phyloP scores from a whole-genome alignment of 2,797 vertebrate genomes.

The Pristis pectinata region DNA sequence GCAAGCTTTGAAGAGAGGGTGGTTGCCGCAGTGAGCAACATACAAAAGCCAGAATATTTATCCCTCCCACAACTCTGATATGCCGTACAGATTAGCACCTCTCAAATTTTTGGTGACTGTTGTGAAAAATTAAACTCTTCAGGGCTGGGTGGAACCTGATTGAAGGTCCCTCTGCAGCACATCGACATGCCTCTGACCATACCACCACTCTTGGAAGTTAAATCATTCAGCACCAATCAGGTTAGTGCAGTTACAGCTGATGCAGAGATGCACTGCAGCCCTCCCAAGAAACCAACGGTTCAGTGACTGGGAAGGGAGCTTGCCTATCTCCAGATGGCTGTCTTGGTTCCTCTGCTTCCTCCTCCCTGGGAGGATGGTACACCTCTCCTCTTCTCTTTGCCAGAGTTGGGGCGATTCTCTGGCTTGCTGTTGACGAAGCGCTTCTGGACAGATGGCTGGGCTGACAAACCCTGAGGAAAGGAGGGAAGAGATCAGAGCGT shows the following conservation, averaged over 20 bases:
- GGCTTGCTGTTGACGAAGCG: background rate
- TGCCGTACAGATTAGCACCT: background rate
- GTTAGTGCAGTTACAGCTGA: background rate
- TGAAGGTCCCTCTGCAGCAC: no score
- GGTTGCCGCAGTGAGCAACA: background rate
- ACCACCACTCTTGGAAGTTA: background rate
- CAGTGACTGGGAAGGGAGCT: background rate
- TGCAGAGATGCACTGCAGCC: no score
- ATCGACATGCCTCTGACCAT: background rate
- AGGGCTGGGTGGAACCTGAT: background rate
- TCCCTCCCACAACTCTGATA: background rate
- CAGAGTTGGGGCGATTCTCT: background rate
- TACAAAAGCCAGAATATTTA: background rate
- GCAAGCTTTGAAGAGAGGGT: no score
- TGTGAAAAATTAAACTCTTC: background rate
- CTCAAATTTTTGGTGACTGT: background rate
- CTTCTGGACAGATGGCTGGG: background rate
- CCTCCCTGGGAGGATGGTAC: slow-evolving; percentile 25
- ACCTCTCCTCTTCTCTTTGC: slow-evolving; percentile 37
- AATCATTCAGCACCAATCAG: background rate
- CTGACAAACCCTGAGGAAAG: background rate
- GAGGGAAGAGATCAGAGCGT: no score
- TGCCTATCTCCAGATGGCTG: slow-evolving; percentile 37
- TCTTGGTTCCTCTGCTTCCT: slow-evolving; percentile 27
- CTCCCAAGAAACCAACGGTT: no score